A percentile compares a stretch with the other conserved stretches of the same genome.
These are phyloP conservation scores for Acleris emargana DNA, from an alignment of 2,888 invertebrate species.

Conservation along the genomic window DNA sequence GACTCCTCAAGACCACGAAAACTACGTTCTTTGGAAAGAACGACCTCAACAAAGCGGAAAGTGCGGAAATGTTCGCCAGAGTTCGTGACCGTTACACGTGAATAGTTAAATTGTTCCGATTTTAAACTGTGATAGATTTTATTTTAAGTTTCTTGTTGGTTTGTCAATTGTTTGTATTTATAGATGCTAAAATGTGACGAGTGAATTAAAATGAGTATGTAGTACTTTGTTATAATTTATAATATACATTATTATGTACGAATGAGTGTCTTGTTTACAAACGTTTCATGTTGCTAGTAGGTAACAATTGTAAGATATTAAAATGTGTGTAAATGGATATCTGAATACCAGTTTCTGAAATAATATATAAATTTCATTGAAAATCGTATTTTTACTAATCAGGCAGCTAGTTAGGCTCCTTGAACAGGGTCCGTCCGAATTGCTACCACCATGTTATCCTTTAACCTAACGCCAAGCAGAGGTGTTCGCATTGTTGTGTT, in stretches of 20 bases:
- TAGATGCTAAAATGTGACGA: background rate
- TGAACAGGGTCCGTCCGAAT: no score
- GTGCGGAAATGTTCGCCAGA: conserved; percentile 75
- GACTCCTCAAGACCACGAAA: conserved; percentile 82
- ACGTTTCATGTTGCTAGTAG: background rate
- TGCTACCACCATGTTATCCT: no score
- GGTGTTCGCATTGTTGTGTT: no score
- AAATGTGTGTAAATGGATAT: background rate
- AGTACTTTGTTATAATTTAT: background rate
- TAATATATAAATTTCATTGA: conserved; percentile 16
- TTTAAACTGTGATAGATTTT: conserved; percentile 42
- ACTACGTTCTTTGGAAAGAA: conserved; percentile 84
- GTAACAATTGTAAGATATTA: conserved; percentile 22
- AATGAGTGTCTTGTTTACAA: background rate
- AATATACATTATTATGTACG: no score
- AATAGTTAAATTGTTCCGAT: conserved; percentile 16
- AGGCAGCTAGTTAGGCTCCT: no score
- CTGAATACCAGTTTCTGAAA: background rate
- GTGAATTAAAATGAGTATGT: background rate
- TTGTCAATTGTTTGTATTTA: background rate
- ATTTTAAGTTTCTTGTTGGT: conserved; percentile 21
- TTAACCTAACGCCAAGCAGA: no score
- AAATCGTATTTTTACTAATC: no score
- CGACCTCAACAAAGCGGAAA: conserved; percentile 71
- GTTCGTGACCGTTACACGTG: conserved; percentile 73